phyloP scores from a whole-genome alignment of 2,888 invertebrate species.

The Sinhomidia bicolor region DNA sequence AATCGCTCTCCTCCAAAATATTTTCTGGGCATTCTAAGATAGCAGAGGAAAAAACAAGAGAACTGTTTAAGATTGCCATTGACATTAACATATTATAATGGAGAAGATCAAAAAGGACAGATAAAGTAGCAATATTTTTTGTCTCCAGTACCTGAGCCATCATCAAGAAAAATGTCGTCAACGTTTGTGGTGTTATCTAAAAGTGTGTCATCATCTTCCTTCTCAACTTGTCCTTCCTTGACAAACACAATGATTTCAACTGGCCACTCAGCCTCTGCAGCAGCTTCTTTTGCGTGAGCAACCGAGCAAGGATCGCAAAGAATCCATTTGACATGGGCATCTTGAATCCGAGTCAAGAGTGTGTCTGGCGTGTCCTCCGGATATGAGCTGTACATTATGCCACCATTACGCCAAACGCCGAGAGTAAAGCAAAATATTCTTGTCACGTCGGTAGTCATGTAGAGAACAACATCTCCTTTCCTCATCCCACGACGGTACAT shows the following conservation, averaged over 20 bases:
- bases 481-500: constrained; percentile 77
- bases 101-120: background rate
- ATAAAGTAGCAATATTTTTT: background rate
- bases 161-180: constrained; percentile 76
- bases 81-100: too few relatives aligned
- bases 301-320: constrained; percentile 76
- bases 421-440: constrained; percentile 75
- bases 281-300: constrained; percentile 72
- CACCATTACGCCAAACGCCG: constrained; percentile 77
- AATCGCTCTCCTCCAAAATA: constrained; percentile 64
- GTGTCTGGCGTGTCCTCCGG: constrained; percentile 79
- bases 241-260: constrained; percentile 77
- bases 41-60: background rate
- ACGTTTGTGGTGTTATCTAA: constrained; percentile 74
- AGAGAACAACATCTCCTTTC: constrained; percentile 78
- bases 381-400: constrained; percentile 77
- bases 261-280: constrained; percentile 66
- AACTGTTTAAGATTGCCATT: background rate
- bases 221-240: constrained; percentile 31
- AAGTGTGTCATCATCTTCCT: constrained; percentile 32
- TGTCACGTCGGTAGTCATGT: constrained; percentile 78
- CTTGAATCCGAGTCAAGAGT: constrained; percentile 69
- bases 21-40: constrained; percentile 70
- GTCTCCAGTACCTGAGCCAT: constrained; percentile 72
- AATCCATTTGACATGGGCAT: constrained; percentile 76